phyloP scores from a whole-genome alignment of 2,797 vertebrate species.

The Pangasius krempfi region DNA sequence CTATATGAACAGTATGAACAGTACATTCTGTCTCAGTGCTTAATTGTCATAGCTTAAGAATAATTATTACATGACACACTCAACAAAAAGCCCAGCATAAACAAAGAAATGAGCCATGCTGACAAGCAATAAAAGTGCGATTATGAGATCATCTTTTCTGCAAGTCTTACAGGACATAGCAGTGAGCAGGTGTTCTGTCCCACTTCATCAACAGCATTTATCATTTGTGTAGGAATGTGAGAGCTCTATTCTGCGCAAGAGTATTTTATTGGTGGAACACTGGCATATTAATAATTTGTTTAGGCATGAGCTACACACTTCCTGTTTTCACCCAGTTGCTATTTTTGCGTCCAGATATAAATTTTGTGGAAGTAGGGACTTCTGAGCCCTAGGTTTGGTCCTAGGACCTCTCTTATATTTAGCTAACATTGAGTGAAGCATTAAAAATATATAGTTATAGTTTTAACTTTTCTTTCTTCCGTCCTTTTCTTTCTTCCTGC shows the following conservation, averaged over 20 bases:
- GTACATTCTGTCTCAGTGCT: slow-evolving; percentile 62
- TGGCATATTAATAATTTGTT: neutral
- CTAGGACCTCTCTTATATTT: neutral
- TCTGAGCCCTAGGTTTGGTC: neutral
- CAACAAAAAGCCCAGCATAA: slow-evolving; percentile 24
- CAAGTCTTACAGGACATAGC: slow-evolving; percentile 23
- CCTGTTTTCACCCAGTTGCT: neutral
- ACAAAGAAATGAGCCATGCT: slow-evolving; percentile 17
- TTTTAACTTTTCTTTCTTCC: too few relatives aligned
- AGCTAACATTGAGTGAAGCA: neutral
- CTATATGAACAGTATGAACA: neutral
- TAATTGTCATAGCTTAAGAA: slow-evolving; percentile 61
- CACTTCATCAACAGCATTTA: neutral
- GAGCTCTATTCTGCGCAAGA: neutral
- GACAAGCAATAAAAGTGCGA: slow-evolving; percentile 43
- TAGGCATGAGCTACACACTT: too few relatives aligned
- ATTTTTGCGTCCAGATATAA: neutral
- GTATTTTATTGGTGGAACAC: neutral
- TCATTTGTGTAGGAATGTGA: neutral
- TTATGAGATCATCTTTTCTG: slow-evolving; percentile 55
- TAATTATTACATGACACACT: slow-evolving; percentile 60
- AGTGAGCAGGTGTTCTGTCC: neutral
- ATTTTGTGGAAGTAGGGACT: neutral
- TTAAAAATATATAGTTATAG: neutral
- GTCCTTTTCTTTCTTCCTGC: too few relatives aligned